Percentiles rank a stretch among this genome's conserved stretches.
phyloP scores from a whole-genome alignment of 2,113 vertebrate genomes.

The Polypterus senegalus region DNA sequence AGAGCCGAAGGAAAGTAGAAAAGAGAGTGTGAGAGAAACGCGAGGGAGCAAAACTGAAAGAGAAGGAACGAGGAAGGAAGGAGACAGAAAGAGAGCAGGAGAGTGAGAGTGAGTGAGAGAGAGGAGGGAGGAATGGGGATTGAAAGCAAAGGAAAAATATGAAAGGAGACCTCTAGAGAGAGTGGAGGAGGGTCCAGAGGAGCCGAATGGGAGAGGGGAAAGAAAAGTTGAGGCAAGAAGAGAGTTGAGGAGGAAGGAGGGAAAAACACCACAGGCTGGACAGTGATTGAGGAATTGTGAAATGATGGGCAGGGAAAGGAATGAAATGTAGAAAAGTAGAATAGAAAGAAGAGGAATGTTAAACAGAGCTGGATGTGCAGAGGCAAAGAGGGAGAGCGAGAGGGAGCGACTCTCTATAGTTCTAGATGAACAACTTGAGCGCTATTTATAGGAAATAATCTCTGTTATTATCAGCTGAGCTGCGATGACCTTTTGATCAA shows the following conservation, averaged over 20 bases:
- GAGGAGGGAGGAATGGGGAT: neutral
- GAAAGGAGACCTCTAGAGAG: neutral
- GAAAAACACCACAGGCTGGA: neutral
- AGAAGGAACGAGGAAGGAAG: fast-evolving
- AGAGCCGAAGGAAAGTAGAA: fast-evolving
- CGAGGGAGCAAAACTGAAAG: neutral
- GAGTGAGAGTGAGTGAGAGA: neutral
- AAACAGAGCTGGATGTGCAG: no score
- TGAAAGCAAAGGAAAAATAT: neutral
- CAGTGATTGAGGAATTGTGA: no score
- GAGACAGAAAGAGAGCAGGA: neutral
- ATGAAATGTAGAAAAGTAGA: neutral
- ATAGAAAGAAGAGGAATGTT: no score
- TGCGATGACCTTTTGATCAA: neutral
- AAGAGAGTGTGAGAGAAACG: neutral
- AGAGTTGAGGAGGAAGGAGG: neutral
- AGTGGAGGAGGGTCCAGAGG: neutral
- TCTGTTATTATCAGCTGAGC: neutral
- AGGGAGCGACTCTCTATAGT: neutral
- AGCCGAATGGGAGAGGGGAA: neutral
- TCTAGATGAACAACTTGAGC: neutral
- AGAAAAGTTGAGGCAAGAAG: neutral
- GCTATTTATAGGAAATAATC: neutral
- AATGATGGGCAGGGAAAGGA: neutral
- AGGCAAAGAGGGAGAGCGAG: neutral